Base-by-base conservation (phyloP, 1,140 invertebrate species). In the Zelostemma sp. region DNA sequence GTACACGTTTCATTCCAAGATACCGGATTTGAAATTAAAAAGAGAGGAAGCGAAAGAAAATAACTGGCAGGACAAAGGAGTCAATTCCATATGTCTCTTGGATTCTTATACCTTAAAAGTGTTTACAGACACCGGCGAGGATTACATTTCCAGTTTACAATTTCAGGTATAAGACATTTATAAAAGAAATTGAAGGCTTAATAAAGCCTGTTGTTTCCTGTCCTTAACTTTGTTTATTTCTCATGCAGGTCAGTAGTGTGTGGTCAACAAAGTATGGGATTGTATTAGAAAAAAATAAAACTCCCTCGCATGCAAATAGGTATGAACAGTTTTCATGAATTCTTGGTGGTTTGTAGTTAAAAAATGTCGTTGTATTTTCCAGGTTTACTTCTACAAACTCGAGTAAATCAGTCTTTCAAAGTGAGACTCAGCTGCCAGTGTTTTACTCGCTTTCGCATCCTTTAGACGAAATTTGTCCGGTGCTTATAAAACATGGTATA, bases 401-500 rank as follows among this genome's bases (percentile, higher is more conserved):
- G 25, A 82, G 77, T 38, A 80, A 75, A 76, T 77, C 78, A 64
- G 47, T 69, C 18, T 46, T 58, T 6, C 66, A 70, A 33, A 70
- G 67, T 15, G 76, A 85, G 12, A 62, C 57, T 6, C 73, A 74
- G 67, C 72, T 82, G 46, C 78, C 77, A 40, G 75, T 79, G 11
- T 74, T 81, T 40, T 97, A 94, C 84, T 95, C 94, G 21, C 83
- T 97, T 67, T 87, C 91, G 15, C 94, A 97, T 88, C 95, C 95
- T 0, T 84, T 97, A 21, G 93, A 97, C 85, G 95, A 97, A 85
- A 92, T 96, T 21, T 91, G 91, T 51, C 95, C 95, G 2, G 88
- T 97, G 21, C 85, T 96, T 4, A 89, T 93, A 31, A 93, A 92
- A 75, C 88, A 89, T 72, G 88, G 89, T 74, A 82, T 81, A 8